Base-by-base conservation (phyloP, 1,140 invertebrate species). In the Schlechtendalia chinensis region DNA sequence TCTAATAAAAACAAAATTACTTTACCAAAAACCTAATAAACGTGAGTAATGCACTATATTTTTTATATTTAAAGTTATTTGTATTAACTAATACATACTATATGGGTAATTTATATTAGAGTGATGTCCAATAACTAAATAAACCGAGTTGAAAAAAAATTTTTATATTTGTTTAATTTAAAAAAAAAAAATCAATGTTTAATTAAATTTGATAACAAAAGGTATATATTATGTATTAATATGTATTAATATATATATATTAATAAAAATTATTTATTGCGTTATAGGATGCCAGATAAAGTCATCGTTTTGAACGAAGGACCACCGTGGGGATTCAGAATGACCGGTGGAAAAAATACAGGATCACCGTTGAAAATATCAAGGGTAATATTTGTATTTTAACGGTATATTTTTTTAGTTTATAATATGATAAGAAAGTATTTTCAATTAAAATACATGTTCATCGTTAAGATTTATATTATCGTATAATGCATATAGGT, bases 301-400 rank as follows among this genome's bases (percentile, higher is more conserved):
- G 89, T 91, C 86, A 90, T 93, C 83, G 88, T 89, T 85, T 88
- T 96, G 82, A 89, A 90, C 84, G 94, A 93, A 82, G 93, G 93
- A 67, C 90, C 92, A 84, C 94, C 94, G 80, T 96, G 94, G 94
- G 94, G 94, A 83, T 96, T 96, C 87, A 90, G 93, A 72, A 92
- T 95, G 90, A 91, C 93, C 85, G 93, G 93, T 71, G 93, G 93
- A 65, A 88, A 86, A 74, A 92, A 94, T 86, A 88, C 90, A 65
- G 90, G 91, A 85, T 90, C 91, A 85, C 91, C 91, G 59, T 87
- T 94, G 19, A 89, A 90, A 84, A 91, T 94, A 85, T 92, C 92
- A 29, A 91, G 92, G 89, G 93, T 94, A 87, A 91, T 91, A 90
- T 81, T 50, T 50, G 10, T 14, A 12, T 50, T 50, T 50, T 50